Conservation (phyloP, 2,113 vertebrate genomes). For the Amphiprion ocellaris region DNA sequence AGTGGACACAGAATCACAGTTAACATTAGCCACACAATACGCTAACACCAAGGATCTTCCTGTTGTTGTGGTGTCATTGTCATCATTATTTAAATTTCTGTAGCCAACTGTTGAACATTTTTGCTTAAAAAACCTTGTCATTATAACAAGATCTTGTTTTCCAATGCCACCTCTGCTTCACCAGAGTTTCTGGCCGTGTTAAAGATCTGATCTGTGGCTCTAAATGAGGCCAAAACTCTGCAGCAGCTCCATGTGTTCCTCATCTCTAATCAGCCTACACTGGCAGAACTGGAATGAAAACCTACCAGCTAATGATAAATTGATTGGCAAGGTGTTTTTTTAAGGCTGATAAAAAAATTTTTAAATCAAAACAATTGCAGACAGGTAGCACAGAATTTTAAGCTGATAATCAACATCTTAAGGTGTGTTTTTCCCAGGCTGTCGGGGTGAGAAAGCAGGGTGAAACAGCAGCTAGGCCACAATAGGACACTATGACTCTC, state of each 20-base stretch:
- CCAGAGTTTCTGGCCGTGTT: not conserved
- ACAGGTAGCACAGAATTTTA: slow-evolving; percentile 14
- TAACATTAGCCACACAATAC: too few relatives aligned
- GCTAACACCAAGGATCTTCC: too few relatives aligned
- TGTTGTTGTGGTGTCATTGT: too few relatives aligned
- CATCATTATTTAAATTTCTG: too few relatives aligned
- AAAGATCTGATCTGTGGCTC: not conserved
- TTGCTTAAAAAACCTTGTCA: slow-evolving; percentile 9
- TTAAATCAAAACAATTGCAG: slow-evolving; percentile 28
- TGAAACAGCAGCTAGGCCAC: slow-evolving; percentile 44
- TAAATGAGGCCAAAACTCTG: slow-evolving; percentile 15
- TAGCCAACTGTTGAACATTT: not conserved
- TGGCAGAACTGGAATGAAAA: slow-evolving; percentile 24
- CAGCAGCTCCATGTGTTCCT: slow-evolving; percentile 27
- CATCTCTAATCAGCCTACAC: slow-evolving; percentile 20
- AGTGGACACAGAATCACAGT: too few relatives aligned
- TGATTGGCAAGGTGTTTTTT: slow-evolving; percentile 53
- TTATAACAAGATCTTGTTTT: slow-evolving; percentile 31
- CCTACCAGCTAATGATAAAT: slow-evolving; percentile 40
- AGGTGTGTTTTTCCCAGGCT: slow-evolving; percentile 2
- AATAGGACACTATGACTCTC: slow-evolving; percentile 18
- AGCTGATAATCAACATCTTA: slow-evolving; percentile 25
- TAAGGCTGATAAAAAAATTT: slow-evolving; percentile 37
- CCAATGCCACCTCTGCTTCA: slow-evolving; percentile 3
- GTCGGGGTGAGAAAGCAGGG: slow-evolving; percentile 27